Conservation (phyloP, 2,888 invertebrate genomes). For the Aromia moschata region DNA sequence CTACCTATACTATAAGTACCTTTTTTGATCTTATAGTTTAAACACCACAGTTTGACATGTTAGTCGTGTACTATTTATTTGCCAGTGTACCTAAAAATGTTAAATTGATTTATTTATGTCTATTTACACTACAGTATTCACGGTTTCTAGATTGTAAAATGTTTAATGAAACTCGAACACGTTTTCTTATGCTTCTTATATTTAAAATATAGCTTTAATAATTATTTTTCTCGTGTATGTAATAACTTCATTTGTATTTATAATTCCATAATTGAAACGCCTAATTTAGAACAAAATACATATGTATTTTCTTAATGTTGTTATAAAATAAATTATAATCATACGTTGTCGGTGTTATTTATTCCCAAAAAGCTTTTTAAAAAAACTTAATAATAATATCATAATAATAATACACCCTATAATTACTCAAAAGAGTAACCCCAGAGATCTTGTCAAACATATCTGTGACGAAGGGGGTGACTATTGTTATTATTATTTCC, state of each 20-base stretch:
- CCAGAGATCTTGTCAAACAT: no score
- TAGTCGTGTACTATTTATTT: constrained; percentile 57
- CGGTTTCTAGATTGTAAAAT: constrained; percentile 46
- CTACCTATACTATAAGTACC: constrained; percentile 55
- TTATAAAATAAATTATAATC: constrained; percentile 58
- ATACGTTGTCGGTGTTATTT: constrained; percentile 24
- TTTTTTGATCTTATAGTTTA: constrained; percentile 50
- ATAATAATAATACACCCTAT: no score
- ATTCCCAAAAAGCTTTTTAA: no score
- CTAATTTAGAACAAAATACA: constrained; percentile 52
- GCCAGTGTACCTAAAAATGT: constrained; percentile 51
- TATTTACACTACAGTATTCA: constrained; percentile 59
- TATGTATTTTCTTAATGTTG: constrained; percentile 57
- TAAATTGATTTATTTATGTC: constrained; percentile 46
- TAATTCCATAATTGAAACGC: constrained; percentile 49
- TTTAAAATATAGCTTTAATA: constrained; percentile 51
- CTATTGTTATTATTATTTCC: no score
- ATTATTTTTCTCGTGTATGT: constrained; percentile 35
- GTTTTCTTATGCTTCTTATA: constrained; percentile 42
- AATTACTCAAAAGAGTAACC: no score
- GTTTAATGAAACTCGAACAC: constrained; percentile 45
- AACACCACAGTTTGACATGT: constrained; percentile 48
- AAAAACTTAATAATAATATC: no score
- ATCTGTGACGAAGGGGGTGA: no score
- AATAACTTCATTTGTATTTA: constrained; percentile 53